Percentiles rank a stretch among this genome's conserved stretches.
phyloP scores from a whole-genome alignment of 2,888 invertebrate genomes.

The Lasioglossum malachurum region DNA sequence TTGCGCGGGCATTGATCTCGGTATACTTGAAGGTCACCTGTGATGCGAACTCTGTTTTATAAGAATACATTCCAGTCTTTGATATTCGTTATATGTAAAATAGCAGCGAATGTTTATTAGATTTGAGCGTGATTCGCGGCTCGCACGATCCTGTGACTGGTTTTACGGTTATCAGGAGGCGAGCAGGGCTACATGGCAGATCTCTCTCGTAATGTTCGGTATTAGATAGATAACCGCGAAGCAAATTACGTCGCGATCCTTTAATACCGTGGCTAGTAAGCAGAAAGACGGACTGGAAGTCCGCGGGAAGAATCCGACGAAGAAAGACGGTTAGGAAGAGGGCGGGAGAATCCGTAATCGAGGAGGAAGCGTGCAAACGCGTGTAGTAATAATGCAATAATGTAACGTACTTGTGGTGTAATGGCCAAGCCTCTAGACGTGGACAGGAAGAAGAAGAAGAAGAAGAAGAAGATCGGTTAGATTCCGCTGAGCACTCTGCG shows the following conservation, averaged over 20 bases:
- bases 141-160: background rate
- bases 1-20: too few relatives aligned
- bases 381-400: slow-evolving; percentile 54
- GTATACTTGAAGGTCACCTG: too few relatives aligned
- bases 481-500: background rate
- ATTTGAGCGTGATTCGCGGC: background rate
- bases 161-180: slow-evolving; percentile 11
- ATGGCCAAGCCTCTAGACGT: slow-evolving; percentile 14
- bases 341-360: slow-evolving; percentile 42
- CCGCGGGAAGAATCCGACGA: slow-evolving; percentile 28
- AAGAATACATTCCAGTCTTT: too few relatives aligned
- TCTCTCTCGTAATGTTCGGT: slow-evolving; percentile 32
- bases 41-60: background rate
- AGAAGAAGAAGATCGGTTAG: slow-evolving; percentile 8
- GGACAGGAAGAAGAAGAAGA: slow-evolving; percentile 21
- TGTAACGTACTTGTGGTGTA: slow-evolving; percentile 34
- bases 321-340: slow-evolving; percentile 32
- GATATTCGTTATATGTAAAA: background rate
- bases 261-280: slow-evolving; percentile 26
- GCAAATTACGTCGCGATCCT: slow-evolving; percentile 49
- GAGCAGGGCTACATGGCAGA: background rate
- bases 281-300: slow-evolving; percentile 34
- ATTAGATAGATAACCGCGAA: slow-evolving; percentile 42
- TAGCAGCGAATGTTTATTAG: background rate
- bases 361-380: slow-evolving; percentile 52